A percentile compares a stretch with the other conserved stretches of the same genome.
These are phyloP conservation scores for Actinernus sp. DNA, from an alignment of 92 coral and sea anemone species.

Conservation along the genomic window DNA sequence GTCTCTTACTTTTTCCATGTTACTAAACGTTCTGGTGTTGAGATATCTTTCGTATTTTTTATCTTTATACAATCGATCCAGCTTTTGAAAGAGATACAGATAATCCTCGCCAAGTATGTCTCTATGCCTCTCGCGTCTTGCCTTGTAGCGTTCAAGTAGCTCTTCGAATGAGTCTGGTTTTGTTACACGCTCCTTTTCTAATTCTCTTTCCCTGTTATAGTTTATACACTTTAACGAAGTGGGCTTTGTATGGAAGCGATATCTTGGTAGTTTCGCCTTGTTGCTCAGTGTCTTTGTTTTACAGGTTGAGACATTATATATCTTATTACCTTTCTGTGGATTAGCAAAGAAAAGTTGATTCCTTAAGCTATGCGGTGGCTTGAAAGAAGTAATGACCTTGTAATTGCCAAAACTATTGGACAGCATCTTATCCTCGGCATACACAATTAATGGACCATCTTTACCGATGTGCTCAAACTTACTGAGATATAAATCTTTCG, in stretches of 20 bases:
- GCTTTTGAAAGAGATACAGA: constrained; percentile 58
- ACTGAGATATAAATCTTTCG: constrained; percentile 71
- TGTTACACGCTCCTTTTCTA: neutral
- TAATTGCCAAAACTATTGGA: constrained; percentile 44
- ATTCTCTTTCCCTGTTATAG: too few species aligned
- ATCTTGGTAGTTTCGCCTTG: neutral
- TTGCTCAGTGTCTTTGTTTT: neutral
- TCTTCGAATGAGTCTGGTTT: constrained; percentile 72
- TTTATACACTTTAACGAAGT: neutral
- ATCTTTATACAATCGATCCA: constrained; percentile 63
- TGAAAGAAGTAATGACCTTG: constrained; percentile 75
- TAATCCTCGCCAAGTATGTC: constrained; percentile 50
- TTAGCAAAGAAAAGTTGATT: constrained; percentile 86
- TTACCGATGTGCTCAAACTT: constrained; percentile 92
- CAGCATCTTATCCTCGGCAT: constrained; percentile 71
- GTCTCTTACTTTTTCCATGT: neutral
- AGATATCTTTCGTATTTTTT: constrained; percentile 39
- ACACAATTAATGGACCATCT: constrained; percentile 85
- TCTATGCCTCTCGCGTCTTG: constrained; percentile 34
- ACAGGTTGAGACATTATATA: neutral
- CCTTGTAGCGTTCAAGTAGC: constrained; percentile 62
- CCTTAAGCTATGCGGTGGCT: constrained; percentile 68
- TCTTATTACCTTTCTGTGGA: neutral
- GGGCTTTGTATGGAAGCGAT: constrained; percentile 6
- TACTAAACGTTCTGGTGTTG: constrained; percentile 5